A percentile compares a stretch with the other conserved stretches of the same genome.
Evolutionary conservation across 2,113 vertebrate genomes (phyloP).

Genomic region (Ictalurus furcatus): DNA sequence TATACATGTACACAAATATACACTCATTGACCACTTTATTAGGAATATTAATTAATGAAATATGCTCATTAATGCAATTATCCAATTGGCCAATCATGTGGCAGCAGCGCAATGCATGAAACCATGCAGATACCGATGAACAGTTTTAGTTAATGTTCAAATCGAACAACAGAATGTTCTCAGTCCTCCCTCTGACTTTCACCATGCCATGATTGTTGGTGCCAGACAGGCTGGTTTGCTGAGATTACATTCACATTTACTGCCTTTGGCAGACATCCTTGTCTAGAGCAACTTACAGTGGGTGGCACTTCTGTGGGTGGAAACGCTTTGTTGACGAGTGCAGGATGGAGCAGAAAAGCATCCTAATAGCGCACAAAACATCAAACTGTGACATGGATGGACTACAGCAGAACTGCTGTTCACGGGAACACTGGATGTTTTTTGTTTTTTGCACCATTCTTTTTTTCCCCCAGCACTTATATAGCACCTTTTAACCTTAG

Average conservation of each 20-base stretch:
- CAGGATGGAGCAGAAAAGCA: background rate
- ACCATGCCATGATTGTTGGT: background rate
- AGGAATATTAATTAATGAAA: background rate
- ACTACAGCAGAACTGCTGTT: background rate
- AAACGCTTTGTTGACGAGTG: background rate
- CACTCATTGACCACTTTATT: background rate
- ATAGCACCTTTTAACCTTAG: too few relatives aligned
- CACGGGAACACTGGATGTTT: too few relatives aligned
- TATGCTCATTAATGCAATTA: background rate
- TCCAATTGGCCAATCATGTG: background rate
- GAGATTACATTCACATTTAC: background rate
- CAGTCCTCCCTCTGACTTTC: background rate
- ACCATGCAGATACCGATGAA: background rate
- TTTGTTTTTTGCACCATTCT: too few relatives aligned
- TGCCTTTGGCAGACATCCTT: too few relatives aligned
- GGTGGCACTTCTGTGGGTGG: background rate
- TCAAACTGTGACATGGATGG: background rate
- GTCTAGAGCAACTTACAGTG: too few relatives aligned
- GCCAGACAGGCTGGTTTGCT: background rate
- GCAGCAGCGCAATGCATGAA: background rate
- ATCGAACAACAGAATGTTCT: background rate
- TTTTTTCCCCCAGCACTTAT: too few relatives aligned
- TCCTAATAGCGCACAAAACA: too few relatives aligned
- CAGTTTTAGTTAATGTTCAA: background rate
- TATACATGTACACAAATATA: background rate